Evolutionary conservation across 2,113 vertebrate species (phyloP), one percentile per base, ranked within the genome.

Genomic region (Sinocyclocheilus maitianheensis): DNA sequence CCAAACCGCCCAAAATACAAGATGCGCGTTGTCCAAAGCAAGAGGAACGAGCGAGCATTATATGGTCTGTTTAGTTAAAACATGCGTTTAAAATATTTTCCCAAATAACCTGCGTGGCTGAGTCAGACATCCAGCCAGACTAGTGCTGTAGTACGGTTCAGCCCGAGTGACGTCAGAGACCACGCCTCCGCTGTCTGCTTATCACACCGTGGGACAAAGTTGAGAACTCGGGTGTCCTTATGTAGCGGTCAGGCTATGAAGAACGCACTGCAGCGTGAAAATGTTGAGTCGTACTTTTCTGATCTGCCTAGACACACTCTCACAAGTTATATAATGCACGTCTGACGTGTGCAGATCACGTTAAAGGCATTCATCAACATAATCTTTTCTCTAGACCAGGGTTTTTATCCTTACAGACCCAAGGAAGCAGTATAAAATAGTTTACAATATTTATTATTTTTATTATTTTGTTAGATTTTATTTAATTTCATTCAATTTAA

Each of bases 91-190:
- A 77, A 55, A 88, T 51, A 85, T 74, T 60, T 62, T 79, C 86
- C 88, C 86, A 79, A 81, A 86, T 83, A 84, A 84, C 77, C 85
- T 80, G 89, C 90, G 91, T 83, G 89, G 89, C 91, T 85, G 86
- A 87, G 69, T 78, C 82, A 87, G 90, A 89, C 90, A 86, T 72
- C 48, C 86, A 90, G 90, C 77, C 86, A 76, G 83, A 87, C 85
- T 88, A 86, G 84, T 87, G 87, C 90, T 88, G 91, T 30, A 65
- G 81, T 43, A 89, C 86, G 69, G 85, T 22, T 83, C 78, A 86
- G 85, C 85, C 40, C 77, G 34, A 11, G 88, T 93, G 93, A 93
- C 88, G 94, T 93, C 90, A 91, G 88, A 90, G 65, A 89, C 85
- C 92, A 90, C 92, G 86, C 93, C 94, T 84, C 89, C 92, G 13